Conservation (phyloP, 2,797 vertebrate genomes). For the Sphenopsis melanotis region DNA sequence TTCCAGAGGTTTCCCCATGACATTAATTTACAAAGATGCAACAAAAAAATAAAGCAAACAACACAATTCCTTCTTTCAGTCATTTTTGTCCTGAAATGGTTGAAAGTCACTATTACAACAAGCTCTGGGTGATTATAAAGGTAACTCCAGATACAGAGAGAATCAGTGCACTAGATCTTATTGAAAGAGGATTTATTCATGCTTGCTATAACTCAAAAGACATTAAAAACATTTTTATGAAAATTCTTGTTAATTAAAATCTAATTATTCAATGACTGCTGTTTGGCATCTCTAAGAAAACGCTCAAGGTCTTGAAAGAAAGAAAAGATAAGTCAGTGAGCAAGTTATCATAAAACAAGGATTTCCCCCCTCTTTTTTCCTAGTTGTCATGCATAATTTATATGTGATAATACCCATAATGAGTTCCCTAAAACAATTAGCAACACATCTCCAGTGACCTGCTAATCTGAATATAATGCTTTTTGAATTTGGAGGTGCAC, state of each 20-base stretch:
- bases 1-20: neutral
- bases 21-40: neutral
- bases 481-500: neutral
- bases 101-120: neutral
- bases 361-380: neutral
- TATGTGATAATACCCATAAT: conserved; percentile 38
- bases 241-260: conserved; percentile 34
- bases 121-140: conserved; percentile 2
- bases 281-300: conserved; percentile 2
- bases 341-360: conserved; percentile 28
- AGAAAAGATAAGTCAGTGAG: conserved; percentile 35
- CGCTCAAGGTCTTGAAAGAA: conserved; percentile 24
- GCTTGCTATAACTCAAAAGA: neutral
- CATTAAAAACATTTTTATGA: neutral
- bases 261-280: conserved; percentile 22
- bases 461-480: conserved; percentile 28
- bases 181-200: neutral
- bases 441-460: conserved; percentile 27
- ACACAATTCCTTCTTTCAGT: neutral
- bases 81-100: neutral
- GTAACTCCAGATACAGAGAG: neutral
- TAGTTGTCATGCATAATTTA: conserved; percentile 47
- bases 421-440: conserved; percentile 57
- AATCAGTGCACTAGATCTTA: neutral
- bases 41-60: neutral